Base-by-base conservation (phyloP, 2,888 invertebrate species). In the Hartigia nigra region DNA sequence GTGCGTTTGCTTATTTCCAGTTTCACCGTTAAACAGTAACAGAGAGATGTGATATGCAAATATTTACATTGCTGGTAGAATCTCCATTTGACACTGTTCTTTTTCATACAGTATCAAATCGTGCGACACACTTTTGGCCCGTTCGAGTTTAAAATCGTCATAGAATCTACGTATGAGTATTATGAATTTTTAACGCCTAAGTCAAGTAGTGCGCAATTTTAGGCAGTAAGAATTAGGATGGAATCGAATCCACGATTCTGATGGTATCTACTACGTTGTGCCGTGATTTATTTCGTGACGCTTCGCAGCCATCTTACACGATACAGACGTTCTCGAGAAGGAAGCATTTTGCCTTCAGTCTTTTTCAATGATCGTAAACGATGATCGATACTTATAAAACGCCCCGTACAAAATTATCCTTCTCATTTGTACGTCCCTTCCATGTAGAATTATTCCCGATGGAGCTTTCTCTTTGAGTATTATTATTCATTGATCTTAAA, bases 161-260 rank as follows among this genome's bases (percentile, higher is more conserved):
- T 55, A 55, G 23, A 55, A 55, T 55, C 55, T 55, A 55, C 55
- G 9, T 23, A 55, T 55, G 55, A 55, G 55, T 55, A 55, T 55
- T 55, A 55, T 55, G 55, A 55, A 55, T 55, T 23, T 55, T 23
- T 55, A 55, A 55, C 55, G 14, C 55, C 14, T 55, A 55, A 55
- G 55, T 55, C 55, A 23, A 55, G 55, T 55, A 23, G 55, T 23
- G 23, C 55, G 9, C 69, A 31, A n/a, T 78, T 69, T 69, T 75
- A 81, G 80, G 82, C 81, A 83, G 81, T 82, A 76, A 76, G 80
- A 81, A 76, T 82, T 79, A 80, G 80, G 81, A 83, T 80, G 83
- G 82, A 82, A 82, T 82, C 74, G 78, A 78, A 79, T 76, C 34
- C 34, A 77, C 55, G 75, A 74, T 76, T 70, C 74, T 12, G 70